phyloP scores from a whole-genome alignment of 2,888 invertebrate genomes.

The Caprella mutica region DNA sequence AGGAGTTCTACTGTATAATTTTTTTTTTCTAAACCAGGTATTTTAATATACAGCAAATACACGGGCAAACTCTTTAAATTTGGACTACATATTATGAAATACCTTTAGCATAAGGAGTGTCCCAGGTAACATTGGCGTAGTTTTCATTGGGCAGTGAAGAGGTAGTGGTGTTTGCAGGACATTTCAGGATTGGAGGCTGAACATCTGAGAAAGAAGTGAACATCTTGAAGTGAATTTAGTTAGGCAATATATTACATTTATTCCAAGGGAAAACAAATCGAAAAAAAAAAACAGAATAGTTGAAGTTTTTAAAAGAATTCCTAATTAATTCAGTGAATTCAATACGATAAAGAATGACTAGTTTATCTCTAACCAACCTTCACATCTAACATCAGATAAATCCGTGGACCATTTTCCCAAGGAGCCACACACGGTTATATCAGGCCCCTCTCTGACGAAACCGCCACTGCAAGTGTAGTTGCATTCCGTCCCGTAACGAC shows the following conservation, averaged over 20 bases:
- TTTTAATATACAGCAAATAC: no score
- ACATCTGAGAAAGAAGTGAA: constrained; percentile 44
- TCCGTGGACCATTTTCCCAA: constrained; percentile 49
- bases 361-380: constrained; percentile 45
- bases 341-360: not conserved
- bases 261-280: not conserved
- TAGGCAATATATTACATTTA: constrained; percentile 12
- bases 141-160: constrained; percentile 45
- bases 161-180: constrained; percentile 47
- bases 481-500: constrained; percentile 50
- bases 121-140: constrained; percentile 48
- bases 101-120: constrained; percentile 42
- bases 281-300: not conserved
- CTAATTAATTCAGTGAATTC: not conserved
- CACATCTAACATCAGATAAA: constrained; percentile 44
- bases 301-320: not conserved
- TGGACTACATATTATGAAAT: no score
- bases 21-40: no score
- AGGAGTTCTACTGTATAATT: no score
- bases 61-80: no score
- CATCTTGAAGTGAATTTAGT: constrained; percentile 9
- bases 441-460: constrained; percentile 49
- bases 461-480: constrained; percentile 50
- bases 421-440: constrained; percentile 44
- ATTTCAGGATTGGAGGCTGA: constrained; percentile 48